Evolutionary conservation across 2,888 invertebrate species (phyloP).

Genomic region (Drosophila picticornis): DNA sequence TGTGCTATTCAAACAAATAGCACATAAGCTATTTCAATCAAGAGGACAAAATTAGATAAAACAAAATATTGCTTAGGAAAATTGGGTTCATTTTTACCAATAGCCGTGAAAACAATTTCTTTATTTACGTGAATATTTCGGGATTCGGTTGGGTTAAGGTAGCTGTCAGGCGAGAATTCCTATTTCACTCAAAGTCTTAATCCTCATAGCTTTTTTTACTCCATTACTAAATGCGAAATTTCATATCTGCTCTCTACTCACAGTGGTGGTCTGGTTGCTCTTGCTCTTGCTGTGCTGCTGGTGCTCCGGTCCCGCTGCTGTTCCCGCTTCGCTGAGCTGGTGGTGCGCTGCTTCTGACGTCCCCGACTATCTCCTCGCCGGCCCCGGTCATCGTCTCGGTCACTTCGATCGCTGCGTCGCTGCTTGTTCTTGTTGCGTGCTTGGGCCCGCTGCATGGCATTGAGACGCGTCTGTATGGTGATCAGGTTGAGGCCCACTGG

Average conservation of each 20-base stretch:
- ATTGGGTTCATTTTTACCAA: no score
- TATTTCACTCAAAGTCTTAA: no score
- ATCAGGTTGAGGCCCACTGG: slow-evolving; percentile 88
- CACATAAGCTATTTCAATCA: no score
- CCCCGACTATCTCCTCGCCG: slow-evolving; percentile 50
- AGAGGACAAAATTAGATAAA: no score
- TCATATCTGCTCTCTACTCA: slow-evolving; percentile 46
- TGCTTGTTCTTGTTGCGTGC: slow-evolving; percentile 61
- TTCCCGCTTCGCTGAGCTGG: slow-evolving; percentile 47
- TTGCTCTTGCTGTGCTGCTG: slow-evolving; percentile 67
- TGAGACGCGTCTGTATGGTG: slow-evolving; percentile 81
- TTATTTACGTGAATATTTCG: no score
- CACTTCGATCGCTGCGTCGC: slow-evolving; percentile 48
- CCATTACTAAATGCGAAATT: no score
- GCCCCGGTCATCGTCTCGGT: slow-evolving; percentile 40
- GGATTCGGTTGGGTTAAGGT: no score
- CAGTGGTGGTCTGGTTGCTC: slow-evolving; percentile 66
- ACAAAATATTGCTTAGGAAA: no score
- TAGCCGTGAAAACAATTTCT: no score
- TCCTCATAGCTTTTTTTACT: no score
- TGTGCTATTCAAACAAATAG: no score
- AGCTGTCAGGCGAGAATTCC: no score
- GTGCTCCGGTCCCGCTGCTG: slow-evolving; percentile 73
- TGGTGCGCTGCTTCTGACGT: slow-evolving; percentile 57
- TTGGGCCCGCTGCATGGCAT: slow-evolving; percentile 66